phyloP scores from a whole-genome alignment of 2,113 vertebrate species.

The Myrmecobius fasciatus region DNA sequence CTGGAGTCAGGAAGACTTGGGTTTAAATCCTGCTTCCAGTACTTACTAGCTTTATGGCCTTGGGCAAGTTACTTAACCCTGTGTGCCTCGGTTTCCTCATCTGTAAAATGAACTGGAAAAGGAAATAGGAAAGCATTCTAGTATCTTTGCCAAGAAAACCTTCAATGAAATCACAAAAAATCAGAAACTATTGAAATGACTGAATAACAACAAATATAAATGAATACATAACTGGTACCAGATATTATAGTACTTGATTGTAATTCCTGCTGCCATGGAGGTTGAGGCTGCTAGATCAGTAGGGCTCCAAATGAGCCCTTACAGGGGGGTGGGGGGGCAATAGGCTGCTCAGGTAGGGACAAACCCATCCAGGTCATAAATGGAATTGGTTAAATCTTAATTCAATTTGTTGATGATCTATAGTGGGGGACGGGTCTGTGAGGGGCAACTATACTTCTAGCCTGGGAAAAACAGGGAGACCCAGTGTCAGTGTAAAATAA shows the following conservation, averaged over 20 bases:
- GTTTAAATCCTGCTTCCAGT: not conserved
- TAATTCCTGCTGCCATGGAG: not conserved
- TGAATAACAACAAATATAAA: not conserved
- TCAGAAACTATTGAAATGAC: not conserved
- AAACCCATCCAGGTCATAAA: not conserved
- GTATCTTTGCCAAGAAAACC: not conserved
- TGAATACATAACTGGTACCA: not conserved
- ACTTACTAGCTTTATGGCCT: not conserved
- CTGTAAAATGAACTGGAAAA: not conserved
- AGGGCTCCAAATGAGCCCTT: too few relatives aligned
- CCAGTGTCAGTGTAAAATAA: not conserved
- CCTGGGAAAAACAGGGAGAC: not conserved
- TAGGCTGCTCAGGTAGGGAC: not conserved
- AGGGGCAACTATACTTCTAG: not conserved
- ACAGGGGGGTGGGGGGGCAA: too few relatives aligned
- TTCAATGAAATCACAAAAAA: not conserved
- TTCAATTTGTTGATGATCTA: not conserved
- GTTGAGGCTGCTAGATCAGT: not conserved
- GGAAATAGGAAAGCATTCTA: not conserved
- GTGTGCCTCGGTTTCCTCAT: not conserved
- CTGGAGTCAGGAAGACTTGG: not conserved
- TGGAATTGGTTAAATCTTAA: not conserved
- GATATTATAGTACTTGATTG: not conserved
- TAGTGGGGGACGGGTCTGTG: not conserved
- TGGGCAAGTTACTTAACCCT: not conserved